Evolutionary conservation across 2,113 vertebrate species (phyloP), one percentile per base, ranked within the genome.

Genomic region (Spea bombifrons): DNA sequence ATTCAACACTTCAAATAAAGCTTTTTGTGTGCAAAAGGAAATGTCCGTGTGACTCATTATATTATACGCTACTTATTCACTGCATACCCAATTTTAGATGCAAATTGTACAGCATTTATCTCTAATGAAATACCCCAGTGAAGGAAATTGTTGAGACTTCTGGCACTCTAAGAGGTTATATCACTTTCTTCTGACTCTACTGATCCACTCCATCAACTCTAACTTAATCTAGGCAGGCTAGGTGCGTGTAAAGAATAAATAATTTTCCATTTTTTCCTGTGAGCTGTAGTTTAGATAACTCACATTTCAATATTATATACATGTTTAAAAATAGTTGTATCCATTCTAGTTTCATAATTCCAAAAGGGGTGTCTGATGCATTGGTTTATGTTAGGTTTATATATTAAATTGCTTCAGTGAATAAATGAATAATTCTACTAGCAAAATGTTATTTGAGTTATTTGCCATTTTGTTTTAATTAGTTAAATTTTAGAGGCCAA

Each of bases 401-500:
- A 91, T 92, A 91, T 91, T 90, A 90, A 88, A 90, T 89, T 92
- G 86, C 90, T 83, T 91, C 90, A 91, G 88, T 90, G 92, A 92
- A 93, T 90, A 93, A 93, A 93, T 92, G 90, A 93, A 93, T 93
- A 93, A 93, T 93, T 93, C 93, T 90, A 90, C 90, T 90, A 92
- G 88, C 92, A 93, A 59, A 59, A 93, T 91, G 91, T 84, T 88
- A 85, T 84, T 83, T 89, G 90, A 91, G 91, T 93, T 92, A 92
- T 92, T 92, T 93, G 91, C 88, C 88, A 92, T 91, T 89, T 92
- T 93, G 8, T 73, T 66, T 92, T 92, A 91, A 92, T 92, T 93
- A 91, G 93, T 92, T 92, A 92, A 92, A 92, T 91, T 93, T 91
- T 92, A 91, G 92, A 13, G 91, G 89, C 91, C 92, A 92, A 90